Conservation (phyloP, 2,797 vertebrate species). For the Pipistrellus pygmaeus region DNA sequence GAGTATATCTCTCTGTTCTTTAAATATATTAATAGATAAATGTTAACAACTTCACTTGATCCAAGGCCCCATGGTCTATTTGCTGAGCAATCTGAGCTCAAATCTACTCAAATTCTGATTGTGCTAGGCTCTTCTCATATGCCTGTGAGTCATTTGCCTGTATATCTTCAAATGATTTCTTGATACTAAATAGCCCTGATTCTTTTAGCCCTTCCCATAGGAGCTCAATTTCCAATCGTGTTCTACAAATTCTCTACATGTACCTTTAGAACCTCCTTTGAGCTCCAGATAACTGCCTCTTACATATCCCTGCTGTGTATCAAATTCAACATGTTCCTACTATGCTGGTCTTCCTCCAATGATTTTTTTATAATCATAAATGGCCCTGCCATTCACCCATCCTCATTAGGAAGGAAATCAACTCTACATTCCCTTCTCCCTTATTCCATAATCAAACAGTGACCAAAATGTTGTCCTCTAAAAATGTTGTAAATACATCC, state of each 20-base stretch:
- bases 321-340: not conserved
- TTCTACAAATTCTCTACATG: not conserved
- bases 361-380: not conserved
- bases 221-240: not conserved
- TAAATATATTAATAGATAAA: not conserved
- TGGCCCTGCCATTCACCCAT: not conserved
- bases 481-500: not conserved
- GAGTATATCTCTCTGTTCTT: not conserved
- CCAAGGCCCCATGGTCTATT: not conserved
- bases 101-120: conserved; percentile 7
- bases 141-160: not conserved
- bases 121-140: not conserved
- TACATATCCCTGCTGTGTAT: not conserved
- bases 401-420: not conserved
- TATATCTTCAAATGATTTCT: not conserved
- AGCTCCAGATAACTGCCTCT: not conserved
- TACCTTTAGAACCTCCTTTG: not conserved
- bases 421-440: not conserved
- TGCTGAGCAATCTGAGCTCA: not conserved
- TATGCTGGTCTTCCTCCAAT: not conserved
- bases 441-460: conserved; percentile 20
- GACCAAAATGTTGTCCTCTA: not conserved
- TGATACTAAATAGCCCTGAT: not conserved
- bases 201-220: conserved; percentile 1
- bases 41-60: not conserved